Base-by-base conservation (phyloP, 2,888 invertebrate genomes). In the Tipula unca region DNA sequence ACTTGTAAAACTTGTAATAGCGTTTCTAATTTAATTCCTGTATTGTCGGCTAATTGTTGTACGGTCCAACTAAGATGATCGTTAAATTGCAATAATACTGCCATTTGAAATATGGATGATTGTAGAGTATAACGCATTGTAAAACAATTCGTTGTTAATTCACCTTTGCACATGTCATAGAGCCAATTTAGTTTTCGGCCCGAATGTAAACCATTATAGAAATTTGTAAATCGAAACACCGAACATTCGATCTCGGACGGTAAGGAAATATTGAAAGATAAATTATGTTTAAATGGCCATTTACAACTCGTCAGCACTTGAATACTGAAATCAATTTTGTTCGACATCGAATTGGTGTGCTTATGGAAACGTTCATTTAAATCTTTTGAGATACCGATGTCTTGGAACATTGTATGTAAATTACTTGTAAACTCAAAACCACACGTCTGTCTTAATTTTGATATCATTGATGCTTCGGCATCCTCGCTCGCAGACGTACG, bases 381-480 rank as follows among this genome's bases (percentile, higher is more conserved):
- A 90, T 99, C 99, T 92, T 99, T 99, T 20, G 99, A 99, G 29
- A 99, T 96, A 85, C 98, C 99, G 89, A 99, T 98, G 91, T 99
- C 99, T 92, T 96, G 96, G 93, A 99, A 99, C 99, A 99, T 99
- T 88, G 99, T 94, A 90, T 99, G 99, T 87, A 99, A 92, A 92
- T 99, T 99, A 87, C 98, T 98, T 29, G 99, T 99, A 90, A 99
- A 99, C 90, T 99, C 99, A 91, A 99, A 99, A 13, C 99, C 99
- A 92, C 99, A 99, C 84, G 99, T 98, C 91, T 99, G 97, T 91
- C 99, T 99, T 88, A 99, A 92, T 93, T 99, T 99, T 88, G 98
- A 98, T 93, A 99, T 99, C 99, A 99, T 99, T 88, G 97, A 98
- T 87, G 99, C 98, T 91, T 99, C 99, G 5, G 99, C 99, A 91